Evolutionary conservation across 1,140 invertebrate genomes (phyloP).

Genomic region (Brachystomella parvula): DNA sequence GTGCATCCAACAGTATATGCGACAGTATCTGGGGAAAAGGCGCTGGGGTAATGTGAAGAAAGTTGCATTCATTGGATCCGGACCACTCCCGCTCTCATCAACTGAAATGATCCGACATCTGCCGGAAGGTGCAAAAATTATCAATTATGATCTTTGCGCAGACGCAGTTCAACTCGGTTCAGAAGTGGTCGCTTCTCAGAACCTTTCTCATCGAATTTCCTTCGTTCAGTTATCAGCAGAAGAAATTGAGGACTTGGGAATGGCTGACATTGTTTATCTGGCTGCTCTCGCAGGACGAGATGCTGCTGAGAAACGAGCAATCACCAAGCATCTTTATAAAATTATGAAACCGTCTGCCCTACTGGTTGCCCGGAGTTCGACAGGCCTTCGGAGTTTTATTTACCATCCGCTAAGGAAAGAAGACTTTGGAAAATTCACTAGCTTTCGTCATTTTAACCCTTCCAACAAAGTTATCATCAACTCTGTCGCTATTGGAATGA

Average conservation of each 20-base stretch:
- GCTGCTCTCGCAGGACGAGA: background rate
- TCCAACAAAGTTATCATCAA: constrained; percentile 13
- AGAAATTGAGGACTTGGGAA: background rate
- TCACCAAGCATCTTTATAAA: background rate
- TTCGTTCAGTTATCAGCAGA: background rate
- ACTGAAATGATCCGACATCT: background rate
- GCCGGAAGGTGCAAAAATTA: background rate
- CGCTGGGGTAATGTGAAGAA: background rate
- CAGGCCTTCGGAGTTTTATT: constrained; percentile 3
- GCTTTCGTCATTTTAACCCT: constrained; percentile 1
- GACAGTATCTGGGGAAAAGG: background rate
- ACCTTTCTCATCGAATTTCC: background rate
- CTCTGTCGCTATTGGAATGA: constrained; percentile 2
- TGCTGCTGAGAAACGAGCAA: background rate
- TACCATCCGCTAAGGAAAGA: background rate
- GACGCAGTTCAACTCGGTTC: background rate
- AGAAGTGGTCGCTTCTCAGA: background rate
- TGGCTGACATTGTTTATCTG: background rate
- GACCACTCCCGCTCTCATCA: constrained; percentile 4
- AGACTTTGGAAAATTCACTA: constrained; percentile 5
- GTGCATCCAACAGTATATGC: background rate
- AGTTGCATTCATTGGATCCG: constrained; percentile 9
- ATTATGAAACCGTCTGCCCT: constrained; percentile 6
- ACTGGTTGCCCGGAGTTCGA: background rate
- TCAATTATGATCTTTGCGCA: constrained; percentile 3